Evolutionary conservation across 2,797 vertebrate genomes (phyloP).

Genomic region (Ceyx erithaca): DNA sequence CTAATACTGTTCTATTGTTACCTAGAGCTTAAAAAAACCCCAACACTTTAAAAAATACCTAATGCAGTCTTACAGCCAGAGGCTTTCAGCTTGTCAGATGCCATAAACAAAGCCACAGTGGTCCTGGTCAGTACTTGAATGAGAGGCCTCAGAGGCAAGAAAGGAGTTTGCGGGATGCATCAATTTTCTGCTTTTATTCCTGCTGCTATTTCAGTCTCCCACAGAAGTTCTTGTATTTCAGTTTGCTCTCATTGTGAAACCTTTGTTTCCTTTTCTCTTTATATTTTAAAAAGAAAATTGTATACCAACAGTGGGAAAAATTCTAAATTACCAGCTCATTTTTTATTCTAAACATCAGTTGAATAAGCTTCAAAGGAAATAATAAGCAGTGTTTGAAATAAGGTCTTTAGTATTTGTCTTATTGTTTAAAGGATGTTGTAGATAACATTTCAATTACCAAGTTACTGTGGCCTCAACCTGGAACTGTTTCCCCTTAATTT

Average conservation of each 20-base stretch:
- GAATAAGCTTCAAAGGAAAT: slow-evolving; percentile 24
- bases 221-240: slow-evolving; percentile 29
- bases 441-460: slow-evolving; percentile 6
- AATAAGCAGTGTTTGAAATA: slow-evolving; percentile 10
- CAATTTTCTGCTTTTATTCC: slow-evolving; percentile 20
- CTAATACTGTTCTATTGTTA: not conserved
- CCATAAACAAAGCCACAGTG: slow-evolving; percentile 7
- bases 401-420: not conserved
- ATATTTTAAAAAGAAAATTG: slow-evolving; percentile 19
- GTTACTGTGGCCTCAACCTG: not conserved
- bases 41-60: not conserved
- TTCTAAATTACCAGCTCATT: not conserved
- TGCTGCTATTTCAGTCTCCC: slow-evolving; percentile 23
- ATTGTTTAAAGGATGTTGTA: slow-evolving; percentile 10
- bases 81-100: slow-evolving; percentile 28
- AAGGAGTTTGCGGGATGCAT: not conserved
- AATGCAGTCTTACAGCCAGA: slow-evolving; percentile 1
- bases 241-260: slow-evolving; percentile 15
- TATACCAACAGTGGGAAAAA: not conserved
- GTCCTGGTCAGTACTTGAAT: not conserved
- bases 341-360: slow-evolving; percentile 24
- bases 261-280: slow-evolving; percentile 36
- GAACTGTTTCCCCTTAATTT: not conserved
- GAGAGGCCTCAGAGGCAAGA: slow-evolving; percentile 10
- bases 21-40: not conserved